Percentiles rank a stretch among this genome's conserved stretches.
Evolutionary conservation across 2,888 invertebrate species (phyloP).

Genomic region (Caenorhabditis wallacei): DNA sequence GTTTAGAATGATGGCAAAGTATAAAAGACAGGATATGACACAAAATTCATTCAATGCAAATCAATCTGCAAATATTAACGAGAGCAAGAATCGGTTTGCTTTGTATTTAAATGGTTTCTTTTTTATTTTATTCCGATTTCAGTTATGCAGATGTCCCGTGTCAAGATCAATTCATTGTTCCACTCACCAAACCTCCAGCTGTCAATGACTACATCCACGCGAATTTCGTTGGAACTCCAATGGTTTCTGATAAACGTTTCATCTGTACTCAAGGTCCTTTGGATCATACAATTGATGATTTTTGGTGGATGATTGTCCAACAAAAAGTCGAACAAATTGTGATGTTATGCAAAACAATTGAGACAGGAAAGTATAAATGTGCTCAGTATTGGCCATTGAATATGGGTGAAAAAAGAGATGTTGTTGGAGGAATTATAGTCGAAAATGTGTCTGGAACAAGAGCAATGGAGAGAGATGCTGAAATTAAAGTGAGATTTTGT

Average conservation of each 20-base stretch:
- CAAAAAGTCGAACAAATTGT: constrained; percentile 66
- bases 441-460: constrained; percentile 51
- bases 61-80: constrained; percentile 41
- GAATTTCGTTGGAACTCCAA: constrained; percentile 73
- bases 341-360: constrained; percentile 76
- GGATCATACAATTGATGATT: constrained; percentile 68
- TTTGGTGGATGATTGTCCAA: constrained; percentile 70
- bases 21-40: constrained; percentile 70
- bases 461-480: constrained; percentile 47
- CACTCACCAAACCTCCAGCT: constrained; percentile 66
- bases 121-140: constrained; percentile 2
- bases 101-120: neutral
- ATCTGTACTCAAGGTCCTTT: constrained; percentile 75
- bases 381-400: constrained; percentile 76
- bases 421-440: constrained; percentile 31
- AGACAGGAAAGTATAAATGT: constrained; percentile 88
- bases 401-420: constrained; percentile 48
- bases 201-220: constrained; percentile 75
- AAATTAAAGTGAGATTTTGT: constrained; percentile 26
- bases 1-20: constrained; percentile 72
- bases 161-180: constrained; percentile 71
- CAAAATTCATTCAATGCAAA: constrained; percentile 67
- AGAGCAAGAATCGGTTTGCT: constrained; percentile 41
- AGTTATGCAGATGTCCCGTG: constrained; percentile 76
- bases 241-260: constrained; percentile 66